phyloP scores from a whole-genome alignment of 2,888 invertebrate genomes.

The Cataglyphis altisquamis region DNA sequence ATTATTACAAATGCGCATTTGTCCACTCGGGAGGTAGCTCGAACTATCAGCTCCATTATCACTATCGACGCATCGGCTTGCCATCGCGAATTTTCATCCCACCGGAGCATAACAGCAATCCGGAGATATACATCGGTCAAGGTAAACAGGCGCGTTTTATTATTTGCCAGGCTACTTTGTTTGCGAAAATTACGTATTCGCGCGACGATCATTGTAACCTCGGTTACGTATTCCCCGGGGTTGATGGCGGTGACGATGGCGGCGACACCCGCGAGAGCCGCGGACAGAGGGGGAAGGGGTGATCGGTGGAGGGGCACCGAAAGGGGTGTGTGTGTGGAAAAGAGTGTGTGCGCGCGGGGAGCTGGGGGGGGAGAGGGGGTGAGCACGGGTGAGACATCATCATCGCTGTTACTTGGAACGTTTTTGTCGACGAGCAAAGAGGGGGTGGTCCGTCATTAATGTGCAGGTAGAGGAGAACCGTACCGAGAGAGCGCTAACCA shows the following conservation, averaged over 20 bases:
- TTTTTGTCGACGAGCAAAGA: conserved; percentile 78
- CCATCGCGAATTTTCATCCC: conserved; percentile 39
- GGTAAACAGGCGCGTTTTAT: conserved; percentile 85
- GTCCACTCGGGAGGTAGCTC: not conserved
- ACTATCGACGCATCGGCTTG: conserved; percentile 12
- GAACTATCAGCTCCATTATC: conserved; percentile 5
- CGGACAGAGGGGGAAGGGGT: not conserved
- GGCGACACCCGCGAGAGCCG: conserved; percentile 43
- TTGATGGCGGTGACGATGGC: conserved; percentile 54
- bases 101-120: conserved; percentile 13
- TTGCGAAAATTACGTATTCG: conserved; percentile 86
- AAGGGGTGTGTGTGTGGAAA: conserved; percentile 46
- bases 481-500: conserved; percentile 72
- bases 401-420: conserved; percentile 84
- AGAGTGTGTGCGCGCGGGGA: conserved; percentile 56
- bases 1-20: not conserved
- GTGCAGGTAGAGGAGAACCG: conserved; percentile 69
- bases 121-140: conserved; percentile 74
- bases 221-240: conserved; percentile 78
- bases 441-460: conserved; percentile 68
- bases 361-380: not conserved
- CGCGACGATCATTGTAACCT: conserved; percentile 85
- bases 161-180: conserved; percentile 85
- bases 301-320: conserved; percentile 3
- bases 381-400: conserved; percentile 57